Evolutionary conservation across 2,888 invertebrate species (phyloP), one percentile per base, ranked within the genome.

Genomic region (Morpho achilles): DNA sequence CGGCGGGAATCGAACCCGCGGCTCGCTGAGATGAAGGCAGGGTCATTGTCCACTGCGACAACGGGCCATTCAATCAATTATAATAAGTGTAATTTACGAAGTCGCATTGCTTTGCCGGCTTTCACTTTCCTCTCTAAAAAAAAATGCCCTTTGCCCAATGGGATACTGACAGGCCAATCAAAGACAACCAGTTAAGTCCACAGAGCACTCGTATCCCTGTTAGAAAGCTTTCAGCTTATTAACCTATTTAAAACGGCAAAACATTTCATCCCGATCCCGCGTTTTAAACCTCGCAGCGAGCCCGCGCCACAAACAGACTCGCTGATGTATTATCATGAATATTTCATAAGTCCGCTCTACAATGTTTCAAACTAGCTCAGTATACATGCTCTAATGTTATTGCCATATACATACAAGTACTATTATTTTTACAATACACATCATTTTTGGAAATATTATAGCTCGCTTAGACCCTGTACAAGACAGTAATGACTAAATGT

Each of bases 241-340:
- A 60, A 60, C 60, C 59, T 59, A 22, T 59, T 62, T 53, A 57
- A 53, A 59, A 56, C 45, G 48, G 42, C 50, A 59, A 53, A 46
- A 49, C 51, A 48, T 58, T 53, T 50, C 32, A 41, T 53, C 46
- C 53, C 51, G 46, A 48, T 46, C 10, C 7, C 46, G 43, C 47
- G 58, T 58, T 60, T 60, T 60, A 47, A 53, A 45, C 10, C 46
- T 9, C 22, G 9, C 57, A 47, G 57, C 53, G 22, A 23, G 43
- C 42, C 50, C 23, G 8, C 41, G 47, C 59, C 59, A 64, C 64
- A 64, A 54, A 66, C 59, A 55, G 66, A 64, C 56, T 64, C 46
- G 41, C 42, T 53, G 59, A 66, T 64, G 53, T 57, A 55, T 64
- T 56, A 53, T 58, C 48, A 60, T 66, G 59, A 66, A 66, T 66